A percentile compares a stretch with the other conserved stretches of the same genome.
Conservation (phyloP, 2,888 invertebrate genomes). For the Zootermopsis nevadensis region DNA sequence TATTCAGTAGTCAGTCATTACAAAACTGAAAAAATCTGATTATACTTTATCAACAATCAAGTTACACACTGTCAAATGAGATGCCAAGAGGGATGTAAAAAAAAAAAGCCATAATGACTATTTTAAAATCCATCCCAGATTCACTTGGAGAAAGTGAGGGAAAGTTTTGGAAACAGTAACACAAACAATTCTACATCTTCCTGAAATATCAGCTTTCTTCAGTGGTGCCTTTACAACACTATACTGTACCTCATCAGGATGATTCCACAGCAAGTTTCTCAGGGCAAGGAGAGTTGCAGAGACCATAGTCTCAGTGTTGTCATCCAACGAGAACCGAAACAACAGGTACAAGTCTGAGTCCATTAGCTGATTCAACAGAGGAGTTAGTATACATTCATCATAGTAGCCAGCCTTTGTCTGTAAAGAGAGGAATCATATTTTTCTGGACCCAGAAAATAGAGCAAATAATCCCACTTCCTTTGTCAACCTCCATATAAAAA, state of each 20-base stretch:
- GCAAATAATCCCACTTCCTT: background rate
- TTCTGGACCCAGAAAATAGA: background rate
- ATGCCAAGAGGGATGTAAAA: too few species aligned
- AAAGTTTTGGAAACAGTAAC: too few species aligned
- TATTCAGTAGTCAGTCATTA: too few species aligned
- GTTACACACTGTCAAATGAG: too few species aligned
- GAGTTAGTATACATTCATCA: constrained; percentile 78
- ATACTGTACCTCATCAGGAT: constrained; percentile 76
- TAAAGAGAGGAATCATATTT: background rate
- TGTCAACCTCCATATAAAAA: background rate
- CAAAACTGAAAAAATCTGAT: too few species aligned
- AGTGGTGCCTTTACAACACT: too few species aligned
- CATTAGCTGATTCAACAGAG: constrained; percentile 68
- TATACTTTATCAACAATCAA: too few species aligned
- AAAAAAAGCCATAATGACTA: too few species aligned
- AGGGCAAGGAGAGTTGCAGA: constrained; percentile 82
- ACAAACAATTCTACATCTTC: too few species aligned
- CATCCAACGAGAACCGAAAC: constrained; percentile 87
- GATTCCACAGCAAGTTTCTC: constrained; percentile 78
- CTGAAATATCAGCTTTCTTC: too few species aligned
- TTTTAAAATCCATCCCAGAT: too few species aligned
- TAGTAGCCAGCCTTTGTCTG: constrained; percentile 74
- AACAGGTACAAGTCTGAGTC: constrained; percentile 82
- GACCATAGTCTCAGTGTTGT: constrained; percentile 77
- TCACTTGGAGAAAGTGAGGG: too few species aligned